A percentile compares a stretch with the other conserved stretches of the same genome.
These are phyloP conservation scores for Nephrotoma appendiculata DNA, from an alignment of 2,888 invertebrate species.

Conservation along the genomic window DNA sequence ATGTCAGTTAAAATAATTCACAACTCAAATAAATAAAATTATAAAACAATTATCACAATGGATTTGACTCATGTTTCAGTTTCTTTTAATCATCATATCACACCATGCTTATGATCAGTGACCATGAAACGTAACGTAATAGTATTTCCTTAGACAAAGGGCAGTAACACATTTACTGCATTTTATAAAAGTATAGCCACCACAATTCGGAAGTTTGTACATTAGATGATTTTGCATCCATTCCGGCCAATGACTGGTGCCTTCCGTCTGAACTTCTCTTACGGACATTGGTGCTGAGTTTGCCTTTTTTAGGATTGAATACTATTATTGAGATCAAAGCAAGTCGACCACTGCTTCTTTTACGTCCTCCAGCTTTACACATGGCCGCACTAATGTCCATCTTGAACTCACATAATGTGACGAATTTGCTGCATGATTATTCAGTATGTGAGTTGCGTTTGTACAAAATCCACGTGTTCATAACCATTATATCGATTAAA, in stretches of 20 bases:
- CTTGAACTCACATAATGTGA: too few species aligned
- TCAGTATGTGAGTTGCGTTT: neutral
- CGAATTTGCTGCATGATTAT: too few species aligned
- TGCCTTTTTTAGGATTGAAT: too few species aligned
- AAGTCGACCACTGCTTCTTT: neutral
- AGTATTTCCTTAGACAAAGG: slow-evolving; percentile 2
- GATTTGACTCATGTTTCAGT: neutral
- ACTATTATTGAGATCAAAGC: neutral
- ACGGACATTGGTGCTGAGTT: too few species aligned
- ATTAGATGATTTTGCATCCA: neutral
- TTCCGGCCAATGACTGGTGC: neutral
- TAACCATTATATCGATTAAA: neutral
- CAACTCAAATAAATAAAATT: neutral
- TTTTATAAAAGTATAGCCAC: neutral
- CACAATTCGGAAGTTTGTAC: slow-evolving; percentile 1
- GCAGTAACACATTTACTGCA: neutral
- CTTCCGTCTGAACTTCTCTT: neutral
- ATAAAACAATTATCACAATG: neutral
- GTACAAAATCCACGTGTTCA: neutral
- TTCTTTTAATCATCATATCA: neutral
- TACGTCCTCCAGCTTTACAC: neutral
- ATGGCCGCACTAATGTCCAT: neutral
- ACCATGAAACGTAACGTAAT: neutral
- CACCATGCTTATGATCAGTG: too few species aligned
- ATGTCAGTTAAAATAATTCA: neutral